These are phyloP conservation scores for Periophthalmus magnuspinnatus DNA, from an alignment of 2,797 vertebrate genomes.

Conservation along the genomic window DNA sequence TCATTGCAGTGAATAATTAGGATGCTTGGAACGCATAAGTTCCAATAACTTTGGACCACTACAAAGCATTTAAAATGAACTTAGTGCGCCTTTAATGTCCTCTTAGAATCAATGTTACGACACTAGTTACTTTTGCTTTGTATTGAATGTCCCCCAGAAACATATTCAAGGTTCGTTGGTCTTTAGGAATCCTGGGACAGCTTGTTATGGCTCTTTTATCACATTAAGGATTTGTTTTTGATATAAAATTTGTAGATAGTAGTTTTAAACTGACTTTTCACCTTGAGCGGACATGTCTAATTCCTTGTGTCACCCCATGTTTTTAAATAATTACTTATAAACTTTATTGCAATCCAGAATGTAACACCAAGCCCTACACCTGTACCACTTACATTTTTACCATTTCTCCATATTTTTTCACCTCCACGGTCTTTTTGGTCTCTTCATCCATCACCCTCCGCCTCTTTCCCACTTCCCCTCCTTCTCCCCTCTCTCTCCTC, in stretches of 20 bases:
- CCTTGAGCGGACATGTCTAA: background rate
- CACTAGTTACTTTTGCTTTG: no score
- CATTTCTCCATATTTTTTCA: constrained; percentile 2
- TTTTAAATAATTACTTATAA: background rate
- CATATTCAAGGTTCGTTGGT: no score
- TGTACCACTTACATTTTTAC: background rate
- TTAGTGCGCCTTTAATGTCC: no score
- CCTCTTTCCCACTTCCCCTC: background rate
- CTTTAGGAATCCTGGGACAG: no score
- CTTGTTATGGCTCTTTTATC: background rate
- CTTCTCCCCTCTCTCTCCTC: background rate
- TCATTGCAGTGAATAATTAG: no score
- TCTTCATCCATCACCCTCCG: constrained; percentile 16
- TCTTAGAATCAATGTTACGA: no score
- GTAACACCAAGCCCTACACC: constrained; percentile 1
- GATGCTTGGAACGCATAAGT: no score
- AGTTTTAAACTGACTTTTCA: background rate
- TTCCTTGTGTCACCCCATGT: background rate
- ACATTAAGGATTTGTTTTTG: background rate
- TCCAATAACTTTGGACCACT: no score
- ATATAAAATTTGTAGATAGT: background rate
- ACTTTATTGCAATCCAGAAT: background rate
- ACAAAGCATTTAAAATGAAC: no score
- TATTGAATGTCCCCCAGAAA: no score
- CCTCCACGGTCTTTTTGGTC: constrained; percentile 26